These are phyloP conservation scores for Pteruthius melanotis DNA, from an alignment of 2,113 vertebrate genomes.

Conservation along the genomic window DNA sequence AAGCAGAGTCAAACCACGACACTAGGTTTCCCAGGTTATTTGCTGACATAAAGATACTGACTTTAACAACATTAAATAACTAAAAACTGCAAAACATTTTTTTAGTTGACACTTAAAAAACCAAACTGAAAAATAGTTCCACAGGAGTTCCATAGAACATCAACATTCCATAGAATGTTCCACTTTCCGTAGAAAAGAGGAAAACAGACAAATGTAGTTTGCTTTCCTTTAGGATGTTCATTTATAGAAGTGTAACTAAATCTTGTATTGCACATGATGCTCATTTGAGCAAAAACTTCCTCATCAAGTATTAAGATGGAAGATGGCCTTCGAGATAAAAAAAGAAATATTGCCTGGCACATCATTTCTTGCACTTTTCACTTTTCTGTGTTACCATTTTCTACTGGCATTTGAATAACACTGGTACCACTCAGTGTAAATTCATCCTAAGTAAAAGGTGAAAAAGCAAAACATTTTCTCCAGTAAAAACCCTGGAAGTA, in stretches of 20 bases:
- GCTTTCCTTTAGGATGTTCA: neutral
- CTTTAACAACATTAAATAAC: neutral
- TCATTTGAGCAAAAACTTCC: neutral
- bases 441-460: neutral
- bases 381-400: neutral
- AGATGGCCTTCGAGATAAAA: neutral
- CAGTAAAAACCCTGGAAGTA: neutral
- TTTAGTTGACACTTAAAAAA: neutral
- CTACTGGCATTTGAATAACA: neutral
- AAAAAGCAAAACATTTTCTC: neutral
- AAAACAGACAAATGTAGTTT: neutral
- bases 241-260: neutral
- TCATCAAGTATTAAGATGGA: neutral
- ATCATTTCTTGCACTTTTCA: neutral
- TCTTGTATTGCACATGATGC: neutral
- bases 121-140: neutral
- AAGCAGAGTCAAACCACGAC: too few species aligned
- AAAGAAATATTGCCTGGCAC: neutral
- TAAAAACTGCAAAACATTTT: neutral
- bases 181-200: fast-evolving
- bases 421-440: neutral
- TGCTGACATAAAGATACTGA: neutral
- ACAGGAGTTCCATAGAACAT: neutral
- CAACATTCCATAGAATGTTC: neutral
- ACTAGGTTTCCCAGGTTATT: neutral